A percentile compares a stretch with the other conserved stretches of the same genome.
Evolutionary conservation across 2,113 vertebrate species (phyloP).

Genomic region (Cyprinus carpio): DNA sequence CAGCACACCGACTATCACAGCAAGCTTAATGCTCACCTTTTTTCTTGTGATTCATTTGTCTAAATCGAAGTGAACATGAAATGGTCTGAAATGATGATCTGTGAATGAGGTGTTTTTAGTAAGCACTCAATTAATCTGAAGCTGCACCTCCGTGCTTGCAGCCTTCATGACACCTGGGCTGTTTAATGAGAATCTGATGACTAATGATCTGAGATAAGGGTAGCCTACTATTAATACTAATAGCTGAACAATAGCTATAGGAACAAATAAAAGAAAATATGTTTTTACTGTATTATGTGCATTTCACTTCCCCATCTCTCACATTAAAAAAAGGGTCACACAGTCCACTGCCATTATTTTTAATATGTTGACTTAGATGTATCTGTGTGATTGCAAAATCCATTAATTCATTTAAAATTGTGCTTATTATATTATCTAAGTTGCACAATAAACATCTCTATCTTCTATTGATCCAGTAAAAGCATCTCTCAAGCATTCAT

Average conservation of each 20-base stretch:
- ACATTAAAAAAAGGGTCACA: not conserved
- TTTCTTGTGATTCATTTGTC: not conserved
- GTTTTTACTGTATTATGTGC: not conserved
- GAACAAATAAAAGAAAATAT: not conserved
- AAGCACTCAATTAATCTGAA: not conserved
- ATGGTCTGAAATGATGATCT: not conserved
- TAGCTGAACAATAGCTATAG: not conserved
- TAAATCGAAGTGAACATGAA: not conserved
- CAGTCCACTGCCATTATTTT: conserved; percentile 2
- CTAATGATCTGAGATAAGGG: not conserved
- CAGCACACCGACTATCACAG: too few relatives aligned
- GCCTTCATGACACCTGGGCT: not conserved
- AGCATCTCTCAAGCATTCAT: conserved; percentile 10
- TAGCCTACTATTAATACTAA: not conserved
- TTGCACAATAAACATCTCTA: conserved; percentile 5
- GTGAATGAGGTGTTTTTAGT: not conserved
- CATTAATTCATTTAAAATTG: conserved; percentile 35
- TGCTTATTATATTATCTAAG: conserved; percentile 33
- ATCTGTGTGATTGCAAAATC: conserved; percentile 23
- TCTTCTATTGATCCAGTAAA: conserved; percentile 20
- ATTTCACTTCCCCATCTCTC: not conserved
- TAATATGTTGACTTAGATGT: conserved; percentile 2
- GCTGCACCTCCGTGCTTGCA: not conserved
- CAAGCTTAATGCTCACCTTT: not conserved
- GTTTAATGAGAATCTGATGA: not conserved